Conservation (phyloP, 1,140 invertebrate genomes). For the Danaus plexippus region DNA sequence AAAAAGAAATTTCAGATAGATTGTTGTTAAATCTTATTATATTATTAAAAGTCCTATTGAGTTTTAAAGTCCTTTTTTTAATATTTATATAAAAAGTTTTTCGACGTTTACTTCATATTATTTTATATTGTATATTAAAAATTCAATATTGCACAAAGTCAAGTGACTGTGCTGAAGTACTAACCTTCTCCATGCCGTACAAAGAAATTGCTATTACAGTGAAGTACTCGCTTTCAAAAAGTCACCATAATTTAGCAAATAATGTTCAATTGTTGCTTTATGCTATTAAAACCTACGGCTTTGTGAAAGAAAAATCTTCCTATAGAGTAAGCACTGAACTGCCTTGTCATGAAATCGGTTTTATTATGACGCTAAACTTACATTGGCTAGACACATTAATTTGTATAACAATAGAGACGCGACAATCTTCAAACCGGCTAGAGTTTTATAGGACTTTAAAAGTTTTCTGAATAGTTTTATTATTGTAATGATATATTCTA, state of each 20-base stretch:
- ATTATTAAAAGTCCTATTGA: no score
- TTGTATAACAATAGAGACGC: constrained; percentile 30
- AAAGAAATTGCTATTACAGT: constrained; percentile 13
- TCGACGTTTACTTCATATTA: no score
- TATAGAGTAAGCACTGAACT: constrained; percentile 11
- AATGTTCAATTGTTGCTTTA: constrained; percentile 13
- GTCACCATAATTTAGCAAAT: constrained; percentile 19
- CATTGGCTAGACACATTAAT: constrained; percentile 35
- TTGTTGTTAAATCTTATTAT: no score
- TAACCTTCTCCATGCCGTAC: constrained; percentile 12
- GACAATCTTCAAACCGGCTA: constrained; percentile 11
- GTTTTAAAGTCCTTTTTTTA: no score
- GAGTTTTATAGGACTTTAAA: constrained; percentile 15
- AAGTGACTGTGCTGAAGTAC: constrained; percentile 14
- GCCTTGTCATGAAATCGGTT: constrained; percentile 8
- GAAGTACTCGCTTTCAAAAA: constrained; percentile 9
- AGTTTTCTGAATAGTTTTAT: not conserved
- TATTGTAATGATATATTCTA: no score
- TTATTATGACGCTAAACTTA: constrained; percentile 11
- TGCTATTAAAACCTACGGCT: no score
- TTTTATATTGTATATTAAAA: not conserved
- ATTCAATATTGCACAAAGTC: constrained; percentile 17
- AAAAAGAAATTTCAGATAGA: no score
- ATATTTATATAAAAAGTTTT: no score
- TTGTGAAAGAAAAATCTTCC: constrained; percentile 9